These are phyloP conservation scores for Drosophila tsacasi DNA, from an alignment of 1,140 invertebrate species.

Conservation along the genomic window DNA sequence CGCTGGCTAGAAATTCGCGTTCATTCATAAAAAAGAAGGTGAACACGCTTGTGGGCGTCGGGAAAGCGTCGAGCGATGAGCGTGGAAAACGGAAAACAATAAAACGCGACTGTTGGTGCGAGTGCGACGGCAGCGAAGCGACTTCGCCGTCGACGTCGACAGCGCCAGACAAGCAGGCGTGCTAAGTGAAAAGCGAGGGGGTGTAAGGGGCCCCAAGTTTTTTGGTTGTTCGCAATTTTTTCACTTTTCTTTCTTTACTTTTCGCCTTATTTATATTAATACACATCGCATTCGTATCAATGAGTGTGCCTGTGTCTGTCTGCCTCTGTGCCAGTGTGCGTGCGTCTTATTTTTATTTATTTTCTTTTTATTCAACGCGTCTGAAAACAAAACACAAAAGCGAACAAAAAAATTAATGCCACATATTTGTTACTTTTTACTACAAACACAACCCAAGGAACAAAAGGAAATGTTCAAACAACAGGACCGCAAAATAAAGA, in stretches of 20 bases:
- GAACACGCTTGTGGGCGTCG: constrained; percentile 59
- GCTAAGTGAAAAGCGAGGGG: constrained; percentile 47
- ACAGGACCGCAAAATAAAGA: constrained; percentile 17
- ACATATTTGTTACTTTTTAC: constrained; percentile 67
- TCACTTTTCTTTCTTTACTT: constrained; percentile 58
- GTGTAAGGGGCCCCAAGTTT: constrained; percentile 45
- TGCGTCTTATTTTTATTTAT: constrained; percentile 68
- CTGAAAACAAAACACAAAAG: constrained; percentile 39
- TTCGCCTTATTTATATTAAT: constrained; percentile 76
- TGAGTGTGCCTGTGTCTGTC: constrained; percentile 32
- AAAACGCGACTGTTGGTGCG: constrained; percentile 47
- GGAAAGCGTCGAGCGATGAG: constrained; percentile 38
- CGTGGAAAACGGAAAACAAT: constrained; percentile 76
- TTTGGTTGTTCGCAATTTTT: constrained; percentile 54
- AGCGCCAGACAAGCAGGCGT: constrained; percentile 75
- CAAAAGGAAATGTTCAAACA: constrained; percentile 48
- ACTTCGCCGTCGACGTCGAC: constrained; percentile 27
- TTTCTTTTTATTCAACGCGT: constrained; percentile 71
- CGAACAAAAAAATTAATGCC: constrained; percentile 37
- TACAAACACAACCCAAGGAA: constrained; percentile 32
- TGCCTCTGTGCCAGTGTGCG: constrained; percentile 14
- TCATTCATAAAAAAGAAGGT: constrained; percentile 79
- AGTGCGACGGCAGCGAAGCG: constrained; percentile 18
- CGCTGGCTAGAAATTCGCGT: constrained; percentile 67
- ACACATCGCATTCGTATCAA: constrained; percentile 37